Conservation (phyloP, 2,113 vertebrate species). For the Leucoraja erinaceus region DNA sequence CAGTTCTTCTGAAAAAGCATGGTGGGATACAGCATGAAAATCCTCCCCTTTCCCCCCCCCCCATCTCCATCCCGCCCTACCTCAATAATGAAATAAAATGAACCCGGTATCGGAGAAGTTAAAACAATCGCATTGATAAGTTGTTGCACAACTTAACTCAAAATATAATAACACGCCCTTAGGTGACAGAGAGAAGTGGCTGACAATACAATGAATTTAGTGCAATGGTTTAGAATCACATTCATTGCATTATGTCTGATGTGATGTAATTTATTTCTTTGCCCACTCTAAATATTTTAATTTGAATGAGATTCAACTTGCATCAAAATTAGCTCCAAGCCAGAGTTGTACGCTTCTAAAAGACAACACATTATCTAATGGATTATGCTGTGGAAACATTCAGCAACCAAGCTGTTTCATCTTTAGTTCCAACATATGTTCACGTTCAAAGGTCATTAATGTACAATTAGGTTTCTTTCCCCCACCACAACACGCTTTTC, state of each 20-base stretch:
- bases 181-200: not conserved
- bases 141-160: not conserved
- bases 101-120: not conserved
- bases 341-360: not conserved
- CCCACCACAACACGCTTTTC: not conserved
- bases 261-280: not conserved
- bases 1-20: not conserved
- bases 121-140: not conserved
- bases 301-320: not conserved
- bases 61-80: too few species aligned
- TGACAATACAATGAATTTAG: not conserved
- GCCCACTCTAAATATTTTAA: not conserved
- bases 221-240: not conserved
- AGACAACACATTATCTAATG: not conserved
- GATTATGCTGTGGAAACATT: not conserved
- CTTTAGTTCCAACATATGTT: not conserved
- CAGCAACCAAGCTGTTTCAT: not conserved
- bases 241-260: not conserved
- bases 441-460: not conserved
- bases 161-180: not conserved
- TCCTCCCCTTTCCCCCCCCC: not conserved
- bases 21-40: not conserved
- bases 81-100: not conserved
- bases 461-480: not conserved
- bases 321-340: not conserved